Percentiles rank a stretch among this genome's conserved stretches.
These are phyloP conservation scores for Acrocyrtus sp. DNA, from an alignment of 2,888 invertebrate species.

Conservation along the genomic window DNA sequence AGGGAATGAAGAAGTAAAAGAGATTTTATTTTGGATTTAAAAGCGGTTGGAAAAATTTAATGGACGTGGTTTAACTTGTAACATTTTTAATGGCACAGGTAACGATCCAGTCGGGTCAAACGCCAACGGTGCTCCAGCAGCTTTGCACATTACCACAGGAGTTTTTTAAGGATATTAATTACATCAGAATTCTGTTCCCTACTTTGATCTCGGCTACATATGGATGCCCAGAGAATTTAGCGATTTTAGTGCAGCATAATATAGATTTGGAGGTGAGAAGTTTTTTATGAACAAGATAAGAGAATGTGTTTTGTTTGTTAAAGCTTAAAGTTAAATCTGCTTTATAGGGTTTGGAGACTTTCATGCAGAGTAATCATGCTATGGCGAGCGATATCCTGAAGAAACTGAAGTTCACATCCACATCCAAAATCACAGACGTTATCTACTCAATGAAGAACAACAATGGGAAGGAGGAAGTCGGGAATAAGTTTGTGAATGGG, in stretches of 20 bases:
- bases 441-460: constrained; percentile 14
- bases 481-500: too few species aligned
- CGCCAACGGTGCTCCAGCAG: constrained; percentile 84
- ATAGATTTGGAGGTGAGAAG: constrained; percentile 55
- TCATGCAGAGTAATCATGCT: constrained; percentile 70
- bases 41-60: too few species aligned
- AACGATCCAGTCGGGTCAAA: constrained; percentile 78
- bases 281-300: too few species aligned
- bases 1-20: too few species aligned
- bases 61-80: neutral
- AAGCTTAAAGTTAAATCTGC: too few species aligned
- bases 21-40: neutral
- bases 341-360: constrained; percentile 72
- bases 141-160: constrained; percentile 85
- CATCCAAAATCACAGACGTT: constrained; percentile 23
- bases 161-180: constrained; percentile 81
- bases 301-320: constrained; percentile 3
- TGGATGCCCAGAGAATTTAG: constrained; percentile 76
- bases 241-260: constrained; percentile 78
- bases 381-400: constrained; percentile 69
- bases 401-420: constrained; percentile 34
- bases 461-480: constrained; percentile 14
- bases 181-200: constrained; percentile 80
- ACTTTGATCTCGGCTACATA: constrained; percentile 79
- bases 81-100: constrained; percentile 73